Conservation (phyloP, 1,140 invertebrate species). For the Lerema accius region DNA sequence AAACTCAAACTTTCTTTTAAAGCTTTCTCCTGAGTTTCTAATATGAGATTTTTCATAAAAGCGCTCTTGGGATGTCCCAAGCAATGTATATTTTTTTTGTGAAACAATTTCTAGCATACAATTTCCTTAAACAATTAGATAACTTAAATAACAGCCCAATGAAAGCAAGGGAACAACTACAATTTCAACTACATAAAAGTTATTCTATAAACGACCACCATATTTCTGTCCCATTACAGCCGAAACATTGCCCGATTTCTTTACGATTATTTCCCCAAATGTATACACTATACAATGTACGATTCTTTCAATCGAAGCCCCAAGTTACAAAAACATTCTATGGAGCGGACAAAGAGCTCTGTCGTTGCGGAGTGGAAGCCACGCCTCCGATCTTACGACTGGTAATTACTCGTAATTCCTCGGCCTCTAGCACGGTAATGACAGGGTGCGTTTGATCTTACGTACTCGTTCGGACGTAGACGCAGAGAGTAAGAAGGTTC, state of each 20-base stretch:
- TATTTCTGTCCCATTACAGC: not conserved
- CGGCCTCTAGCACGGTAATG: conserved; percentile 53
- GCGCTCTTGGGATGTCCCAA: too few species aligned
- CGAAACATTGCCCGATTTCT: not conserved
- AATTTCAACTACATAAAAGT: too few species aligned
- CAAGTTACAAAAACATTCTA: conserved; percentile 37
- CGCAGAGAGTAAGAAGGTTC: conserved; percentile 1
- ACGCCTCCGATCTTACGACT: conserved; percentile 46
- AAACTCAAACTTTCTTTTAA: too few species aligned
- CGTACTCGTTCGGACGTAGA: conserved; percentile 20
- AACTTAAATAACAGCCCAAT: too few species aligned
- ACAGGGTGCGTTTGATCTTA: conserved; percentile 60
- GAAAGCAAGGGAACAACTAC: too few species aligned
- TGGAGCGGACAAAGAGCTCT: conserved; percentile 54
- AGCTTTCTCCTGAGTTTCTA: too few species aligned
- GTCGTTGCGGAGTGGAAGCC: conserved; percentile 56
- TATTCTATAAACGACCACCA: too few species aligned
- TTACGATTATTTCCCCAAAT: not conserved
- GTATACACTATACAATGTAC: not conserved
- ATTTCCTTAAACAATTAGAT: too few species aligned
- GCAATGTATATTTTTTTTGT: too few species aligned
- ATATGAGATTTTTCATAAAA: too few species aligned
- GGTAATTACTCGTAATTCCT: conserved; percentile 66
- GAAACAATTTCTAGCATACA: too few species aligned
- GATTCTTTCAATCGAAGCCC: not conserved